Evolutionary conservation across 2,797 vertebrate species (phyloP).

Genomic region (Carcharodon carcharias): DNA sequence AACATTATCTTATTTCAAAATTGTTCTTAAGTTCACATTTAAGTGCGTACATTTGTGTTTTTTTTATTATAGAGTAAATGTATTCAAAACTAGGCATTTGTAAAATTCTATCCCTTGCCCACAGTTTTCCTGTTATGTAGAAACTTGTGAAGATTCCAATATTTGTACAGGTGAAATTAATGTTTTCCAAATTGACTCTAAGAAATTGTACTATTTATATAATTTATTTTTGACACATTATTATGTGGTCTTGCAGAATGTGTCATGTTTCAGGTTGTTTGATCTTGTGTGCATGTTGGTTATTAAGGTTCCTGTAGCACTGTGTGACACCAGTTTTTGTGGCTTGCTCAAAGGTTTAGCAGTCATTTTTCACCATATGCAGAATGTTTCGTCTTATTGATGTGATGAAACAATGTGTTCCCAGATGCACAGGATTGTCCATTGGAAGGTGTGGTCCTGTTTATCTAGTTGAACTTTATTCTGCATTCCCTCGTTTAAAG

Average conservation of each 20-base stretch:
- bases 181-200: constrained; percentile 31
- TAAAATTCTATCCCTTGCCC: constrained; percentile 29
- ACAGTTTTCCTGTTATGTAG: constrained; percentile 32
- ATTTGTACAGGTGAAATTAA: constrained; percentile 37
- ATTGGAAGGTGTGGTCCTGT: not conserved
- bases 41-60: not conserved
- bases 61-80: constrained; percentile 14
- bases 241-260: constrained; percentile 31
- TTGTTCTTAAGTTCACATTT: not conserved
- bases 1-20: not conserved
- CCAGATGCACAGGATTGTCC: not conserved
- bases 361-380: constrained; percentile 6
- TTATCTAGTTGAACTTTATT: not conserved
- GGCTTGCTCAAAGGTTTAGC: constrained; percentile 16
- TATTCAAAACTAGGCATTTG: constrained; percentile 25
- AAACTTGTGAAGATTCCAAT: constrained; percentile 26
- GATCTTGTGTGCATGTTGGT: constrained; percentile 26
- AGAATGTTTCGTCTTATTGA: not conserved
- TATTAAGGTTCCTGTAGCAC: constrained; percentile 5
- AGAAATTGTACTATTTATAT: constrained; percentile 24
- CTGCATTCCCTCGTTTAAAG: not conserved
- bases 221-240: constrained; percentile 36
- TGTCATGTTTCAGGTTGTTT: constrained; percentile 28
- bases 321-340: constrained; percentile 6
- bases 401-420: constrained; percentile 26